These are phyloP conservation scores for Sinocyclocheilus rhinocerous DNA, from an alignment of 2,113 vertebrate species.

Conservation along the genomic window DNA sequence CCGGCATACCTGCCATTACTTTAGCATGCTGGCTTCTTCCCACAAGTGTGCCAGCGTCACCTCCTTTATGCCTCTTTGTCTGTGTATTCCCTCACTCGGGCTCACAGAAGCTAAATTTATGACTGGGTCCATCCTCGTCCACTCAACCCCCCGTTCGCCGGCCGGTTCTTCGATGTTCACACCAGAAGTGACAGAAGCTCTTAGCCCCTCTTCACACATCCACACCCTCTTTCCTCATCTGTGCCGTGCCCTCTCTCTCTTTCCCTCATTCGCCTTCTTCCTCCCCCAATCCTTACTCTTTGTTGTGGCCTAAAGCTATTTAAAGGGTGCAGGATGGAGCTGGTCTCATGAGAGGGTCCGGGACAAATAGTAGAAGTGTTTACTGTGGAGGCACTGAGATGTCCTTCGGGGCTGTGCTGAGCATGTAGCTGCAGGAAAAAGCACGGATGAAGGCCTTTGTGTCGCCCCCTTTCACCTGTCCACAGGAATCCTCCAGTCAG, in stretches of 20 bases:
- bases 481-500: not conserved
- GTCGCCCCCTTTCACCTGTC: constrained; percentile 14
- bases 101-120: constrained; percentile 44
- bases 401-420: constrained; percentile 42
- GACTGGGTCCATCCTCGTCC: constrained; percentile 40
- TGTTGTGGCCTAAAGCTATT: constrained; percentile 45
- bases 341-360: constrained; percentile 47
- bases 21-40: constrained; percentile 35
- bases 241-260: constrained; percentile 46
- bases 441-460: constrained; percentile 13
- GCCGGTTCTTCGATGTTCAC: constrained; percentile 65
- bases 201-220: constrained; percentile 70
- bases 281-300: constrained; percentile 21
- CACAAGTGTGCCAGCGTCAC: constrained; percentile 55
- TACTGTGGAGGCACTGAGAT: constrained; percentile 49
- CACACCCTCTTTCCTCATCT: constrained; percentile 29
- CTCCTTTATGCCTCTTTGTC: constrained; percentile 30
- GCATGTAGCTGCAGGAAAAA: constrained; percentile 48
- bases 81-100: not conserved
- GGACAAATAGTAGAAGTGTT: constrained; percentile 56
- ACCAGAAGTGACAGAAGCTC: constrained; percentile 72
- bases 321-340: constrained; percentile 37
- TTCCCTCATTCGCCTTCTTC: constrained; percentile 37
- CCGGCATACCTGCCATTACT: constrained; percentile 47
- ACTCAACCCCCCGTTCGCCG: constrained; percentile 11